Conservation (phyloP, 2,797 vertebrate species). For the Steatocranus sp. region DNA sequence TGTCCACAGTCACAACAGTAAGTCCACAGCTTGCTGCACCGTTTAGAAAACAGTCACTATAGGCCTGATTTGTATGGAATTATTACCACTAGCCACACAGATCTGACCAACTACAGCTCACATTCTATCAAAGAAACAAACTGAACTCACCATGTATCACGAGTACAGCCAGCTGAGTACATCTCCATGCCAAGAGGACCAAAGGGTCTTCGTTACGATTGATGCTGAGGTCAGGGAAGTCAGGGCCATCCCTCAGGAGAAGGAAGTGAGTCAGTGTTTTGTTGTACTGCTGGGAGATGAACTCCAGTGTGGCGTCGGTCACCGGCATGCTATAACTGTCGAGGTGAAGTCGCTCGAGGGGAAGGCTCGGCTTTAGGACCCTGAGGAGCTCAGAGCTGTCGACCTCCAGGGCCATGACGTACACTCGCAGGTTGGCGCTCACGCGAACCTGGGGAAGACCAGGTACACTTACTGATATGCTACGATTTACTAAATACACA, state of each 20-base stretch:
- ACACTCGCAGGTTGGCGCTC: slow-evolving; percentile 91
- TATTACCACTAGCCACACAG: background rate
- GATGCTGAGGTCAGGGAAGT: slow-evolving; percentile 93
- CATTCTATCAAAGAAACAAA: background rate
- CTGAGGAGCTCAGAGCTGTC: slow-evolving; percentile 90
- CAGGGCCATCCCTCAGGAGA: slow-evolving; percentile 90
- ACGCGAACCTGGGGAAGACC: slow-evolving; percentile 68
- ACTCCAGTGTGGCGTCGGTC: slow-evolving; percentile 90
- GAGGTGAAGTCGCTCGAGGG: slow-evolving; percentile 95
- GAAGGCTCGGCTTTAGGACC: slow-evolving; percentile 95
- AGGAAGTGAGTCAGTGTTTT: slow-evolving; percentile 96
- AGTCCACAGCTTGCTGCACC: background rate
- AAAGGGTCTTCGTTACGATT: slow-evolving; percentile 95
- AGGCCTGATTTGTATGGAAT: background rate
- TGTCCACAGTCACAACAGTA: background rate
- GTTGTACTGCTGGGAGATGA: slow-evolving; percentile 96
- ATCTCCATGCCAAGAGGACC: slow-evolving; percentile 94
- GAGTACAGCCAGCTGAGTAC: slow-evolving; percentile 89
- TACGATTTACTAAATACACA: background rate
- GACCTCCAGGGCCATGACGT: slow-evolving; percentile 95
- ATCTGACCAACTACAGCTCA: background rate
- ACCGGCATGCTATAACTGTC: slow-evolving; percentile 92
- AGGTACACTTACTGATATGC: background rate
- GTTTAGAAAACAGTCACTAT: background rate
- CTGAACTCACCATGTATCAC: slow-evolving; percentile 89